Base-by-base conservation (phyloP, 2,888 invertebrate species). In the Cataglyphis rosenhaueri region DNA sequence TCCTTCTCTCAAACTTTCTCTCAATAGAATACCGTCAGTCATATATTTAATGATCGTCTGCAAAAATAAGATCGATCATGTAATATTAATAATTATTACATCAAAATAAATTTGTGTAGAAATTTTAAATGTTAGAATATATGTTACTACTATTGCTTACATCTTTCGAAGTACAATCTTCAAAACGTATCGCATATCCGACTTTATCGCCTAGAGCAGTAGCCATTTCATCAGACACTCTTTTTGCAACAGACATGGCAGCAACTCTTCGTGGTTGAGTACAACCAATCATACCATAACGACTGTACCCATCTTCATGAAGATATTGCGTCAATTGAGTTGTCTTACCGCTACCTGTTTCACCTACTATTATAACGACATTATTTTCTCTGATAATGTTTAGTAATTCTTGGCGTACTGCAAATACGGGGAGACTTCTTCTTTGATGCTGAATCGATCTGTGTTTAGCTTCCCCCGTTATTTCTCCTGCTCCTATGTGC, bases 121-220 rank as follows among this genome's bases (percentile, higher is more conserved):
- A 59, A 32, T 75, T 10, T 62, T 52, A 75, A 35, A 21, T 52
- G 18, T 61, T 61, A 52, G 25, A 52, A 59, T 59, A 57, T 62
- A 44, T 10, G 12, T 66, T 44, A 15, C 57, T 61, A n/a, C 12
- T 79, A 18, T 70, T 57, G 83, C 87, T 84, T 90, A 96, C 96
- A 92, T 94, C 96, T 86, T 99, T 98, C 0, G 98, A 97, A 0
- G 99, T 99, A 94, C 99, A 99, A 95, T 99, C 99, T 94, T 99
- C 99, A 95, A 99, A 99, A 92, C 99, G 98, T 93, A 99, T 99
- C 29, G 99, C 99, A 95, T 99, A 99, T 18, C 99, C 99, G 10
- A 99, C 98, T 93, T 99, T 98, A 86, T 98, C 97, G 15, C 97
- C 99, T 61, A 99, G 95, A 84, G 97, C 97, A 0, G 98, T 97